phyloP scores from a whole-genome alignment of 2,797 vertebrate genomes.

The Cynopterus sphinx region DNA sequence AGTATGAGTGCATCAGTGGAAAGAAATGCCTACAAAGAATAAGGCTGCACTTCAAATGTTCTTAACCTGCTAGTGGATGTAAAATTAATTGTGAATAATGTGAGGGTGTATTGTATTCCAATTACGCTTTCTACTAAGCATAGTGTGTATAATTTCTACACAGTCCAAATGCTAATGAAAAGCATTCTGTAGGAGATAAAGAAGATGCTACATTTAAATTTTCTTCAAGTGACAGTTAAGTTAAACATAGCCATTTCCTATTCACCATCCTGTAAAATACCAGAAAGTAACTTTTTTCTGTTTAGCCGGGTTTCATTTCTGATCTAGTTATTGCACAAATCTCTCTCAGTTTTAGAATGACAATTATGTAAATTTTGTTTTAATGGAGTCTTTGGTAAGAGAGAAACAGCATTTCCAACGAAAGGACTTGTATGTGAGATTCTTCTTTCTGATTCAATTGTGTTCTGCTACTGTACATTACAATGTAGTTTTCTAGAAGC shows the following conservation, averaged over 20 bases:
- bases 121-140: neutral
- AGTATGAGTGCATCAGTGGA: constrained; percentile 59
- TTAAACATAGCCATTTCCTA: constrained; percentile 29
- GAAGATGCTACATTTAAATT: neutral
- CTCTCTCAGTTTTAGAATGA: neutral
- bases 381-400: neutral
- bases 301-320: constrained; percentile 34
- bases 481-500: neutral
- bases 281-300: neutral
- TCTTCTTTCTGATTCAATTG: constrained; percentile 10
- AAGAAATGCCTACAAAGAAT: constrained; percentile 66
- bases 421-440: neutral
- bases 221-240: constrained; percentile 28
- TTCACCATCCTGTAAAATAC: neutral
- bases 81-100: constrained; percentile 36
- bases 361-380: constrained; percentile 3
- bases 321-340: neutral
- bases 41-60: constrained; percentile 55
- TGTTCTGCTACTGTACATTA: neutral
- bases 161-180: neutral
- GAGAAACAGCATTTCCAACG: neutral
- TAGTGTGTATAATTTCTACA: neutral
- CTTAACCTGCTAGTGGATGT: constrained; percentile 38
- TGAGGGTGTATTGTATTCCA: neutral
- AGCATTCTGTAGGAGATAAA: constrained; percentile 11